Conservation (phyloP, 2,888 invertebrate species). For the Tethea ocularis region DNA sequence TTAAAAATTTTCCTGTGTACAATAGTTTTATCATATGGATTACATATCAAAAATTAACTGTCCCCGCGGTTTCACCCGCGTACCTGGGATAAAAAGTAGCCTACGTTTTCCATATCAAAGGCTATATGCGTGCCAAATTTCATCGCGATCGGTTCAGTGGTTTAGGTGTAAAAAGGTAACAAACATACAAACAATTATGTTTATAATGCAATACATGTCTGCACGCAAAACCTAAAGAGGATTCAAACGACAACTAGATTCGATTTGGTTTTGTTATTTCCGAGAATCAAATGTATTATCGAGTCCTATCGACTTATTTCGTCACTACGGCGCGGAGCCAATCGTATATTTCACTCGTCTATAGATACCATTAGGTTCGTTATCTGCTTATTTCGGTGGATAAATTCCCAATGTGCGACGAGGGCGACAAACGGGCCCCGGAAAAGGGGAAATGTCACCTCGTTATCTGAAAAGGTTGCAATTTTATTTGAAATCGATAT, state of each 20-base stretch:
- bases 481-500: slow-evolving; percentile 84
- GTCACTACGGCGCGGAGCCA: slow-evolving; percentile 38
- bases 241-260: background rate
- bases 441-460: slow-evolving; percentile 81
- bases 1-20: too few relatives aligned
- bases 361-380: slow-evolving; percentile 74
- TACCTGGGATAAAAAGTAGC: too few relatives aligned
- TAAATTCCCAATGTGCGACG: slow-evolving; percentile 76
- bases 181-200: too few relatives aligned
- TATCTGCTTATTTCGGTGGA: slow-evolving; percentile 82
- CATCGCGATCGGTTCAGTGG: too few relatives aligned
- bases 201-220: background rate
- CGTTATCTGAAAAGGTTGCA: slow-evolving; percentile 84
- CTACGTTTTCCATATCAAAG: too few relatives aligned
- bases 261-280: background rate
- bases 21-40: too few relatives aligned
- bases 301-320: slow-evolving; percentile 1
- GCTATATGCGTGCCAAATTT: too few relatives aligned
- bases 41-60: too few relatives aligned
- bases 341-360: slow-evolving; percentile 55
- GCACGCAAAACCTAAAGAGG: background rate
- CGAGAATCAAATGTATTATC: background rate
- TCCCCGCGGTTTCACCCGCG: too few relatives aligned
- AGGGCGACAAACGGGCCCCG: slow-evolving; percentile 68
- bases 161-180: too few relatives aligned